These are phyloP conservation scores for Cancer borealis DNA, from an alignment of 2,888 invertebrate genomes.

Conservation along the genomic window DNA sequence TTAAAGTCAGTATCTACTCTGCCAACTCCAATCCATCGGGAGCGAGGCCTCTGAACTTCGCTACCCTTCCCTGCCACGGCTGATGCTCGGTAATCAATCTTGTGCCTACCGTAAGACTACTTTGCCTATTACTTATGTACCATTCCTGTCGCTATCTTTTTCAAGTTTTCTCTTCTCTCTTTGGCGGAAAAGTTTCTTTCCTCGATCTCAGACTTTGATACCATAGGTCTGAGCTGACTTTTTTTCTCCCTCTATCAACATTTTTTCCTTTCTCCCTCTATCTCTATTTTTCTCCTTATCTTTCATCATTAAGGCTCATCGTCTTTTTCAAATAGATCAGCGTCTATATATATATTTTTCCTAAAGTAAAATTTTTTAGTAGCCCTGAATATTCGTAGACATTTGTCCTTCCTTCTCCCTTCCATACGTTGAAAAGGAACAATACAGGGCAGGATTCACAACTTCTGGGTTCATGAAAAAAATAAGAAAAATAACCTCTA, in stretches of 20 bases:
- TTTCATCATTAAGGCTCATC: neutral
- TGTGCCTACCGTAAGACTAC: neutral
- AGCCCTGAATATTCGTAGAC: neutral
- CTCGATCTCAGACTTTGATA: neutral
- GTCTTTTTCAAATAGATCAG: neutral
- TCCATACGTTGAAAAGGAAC: neutral
- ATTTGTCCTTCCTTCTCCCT: neutral
- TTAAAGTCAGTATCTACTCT: neutral
- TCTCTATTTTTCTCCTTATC: slow-evolving; percentile 17
- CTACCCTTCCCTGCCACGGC: neutral
- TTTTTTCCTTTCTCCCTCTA: slow-evolving; percentile 18
- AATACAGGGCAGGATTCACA: neutral
- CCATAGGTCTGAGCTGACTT: neutral
- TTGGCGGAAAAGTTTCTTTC: neutral
- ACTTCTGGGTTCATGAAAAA: neutral
- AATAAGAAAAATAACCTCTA: neutral
- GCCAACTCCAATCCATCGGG: neutral
- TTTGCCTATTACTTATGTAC: neutral
- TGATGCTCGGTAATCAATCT: neutral
- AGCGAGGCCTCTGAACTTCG: slow-evolving; percentile 13
- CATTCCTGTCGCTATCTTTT: slow-evolving; percentile 13
- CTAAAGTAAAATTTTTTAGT: neutral
- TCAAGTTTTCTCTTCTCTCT: neutral
- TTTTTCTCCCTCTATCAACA: neutral
- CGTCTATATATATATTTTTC: neutral